A percentile compares a stretch with the other conserved stretches of the same genome.
phyloP scores from a whole-genome alignment of 2,888 invertebrate species.

The Ophraella communa region DNA sequence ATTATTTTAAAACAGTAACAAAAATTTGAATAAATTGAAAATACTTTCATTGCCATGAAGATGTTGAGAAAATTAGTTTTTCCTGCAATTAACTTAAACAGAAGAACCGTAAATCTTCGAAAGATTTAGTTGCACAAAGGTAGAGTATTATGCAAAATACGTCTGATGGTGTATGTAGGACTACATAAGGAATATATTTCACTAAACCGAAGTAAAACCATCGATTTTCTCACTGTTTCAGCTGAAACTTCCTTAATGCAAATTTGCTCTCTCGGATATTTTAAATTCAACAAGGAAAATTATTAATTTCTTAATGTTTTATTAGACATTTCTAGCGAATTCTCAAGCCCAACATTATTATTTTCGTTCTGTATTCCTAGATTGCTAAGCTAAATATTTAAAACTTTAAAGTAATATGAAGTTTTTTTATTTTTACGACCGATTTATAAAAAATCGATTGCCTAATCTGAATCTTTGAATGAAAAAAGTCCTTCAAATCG shows the following conservation, averaged over 20 bases:
- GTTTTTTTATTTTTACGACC: too few relatives aligned
- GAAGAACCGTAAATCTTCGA: constrained; percentile 26
- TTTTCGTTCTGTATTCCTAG: constrained; percentile 6
- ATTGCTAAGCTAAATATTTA: background rate
- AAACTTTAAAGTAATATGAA: too few relatives aligned
- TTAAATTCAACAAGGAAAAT: constrained; percentile 28
- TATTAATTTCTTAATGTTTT: constrained; percentile 23
- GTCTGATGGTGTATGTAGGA: constrained; percentile 38
- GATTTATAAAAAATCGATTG: background rate
- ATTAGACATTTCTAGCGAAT: constrained; percentile 19
- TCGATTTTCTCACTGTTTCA: constrained; percentile 34
- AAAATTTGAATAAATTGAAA: background rate
- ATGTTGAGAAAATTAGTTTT: background rate
- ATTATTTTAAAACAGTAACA: too few relatives aligned
- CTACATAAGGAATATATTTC: constrained; percentile 36
- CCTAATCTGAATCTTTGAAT: background rate
- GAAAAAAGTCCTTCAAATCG: background rate
- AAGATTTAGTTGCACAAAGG: constrained; percentile 42
- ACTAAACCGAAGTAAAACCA: constrained; percentile 34
- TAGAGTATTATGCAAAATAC: constrained; percentile 44
- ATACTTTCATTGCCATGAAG: background rate
- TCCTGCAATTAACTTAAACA: constrained; percentile 11
- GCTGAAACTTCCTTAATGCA: constrained; percentile 31
- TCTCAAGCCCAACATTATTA: constrained; percentile 12
- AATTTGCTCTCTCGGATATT: constrained; percentile 27